Percentiles rank a stretch among this genome's conserved stretches.
Conservation (phyloP, 2,888 invertebrate genomes). For the Cataglyphis livida region DNA sequence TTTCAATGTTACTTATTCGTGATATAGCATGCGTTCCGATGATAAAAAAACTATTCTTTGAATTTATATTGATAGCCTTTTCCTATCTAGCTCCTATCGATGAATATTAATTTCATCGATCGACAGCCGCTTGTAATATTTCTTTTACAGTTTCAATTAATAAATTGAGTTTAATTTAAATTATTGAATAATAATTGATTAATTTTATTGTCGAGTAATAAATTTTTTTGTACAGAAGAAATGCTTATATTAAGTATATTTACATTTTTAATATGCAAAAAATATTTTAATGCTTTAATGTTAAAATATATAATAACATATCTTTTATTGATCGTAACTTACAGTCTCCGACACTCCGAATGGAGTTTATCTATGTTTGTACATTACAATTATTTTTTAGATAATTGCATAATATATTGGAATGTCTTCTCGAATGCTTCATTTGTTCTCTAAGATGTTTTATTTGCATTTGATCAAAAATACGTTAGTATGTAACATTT, state of each 20-base stretch:
- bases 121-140: background rate
- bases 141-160: background rate
- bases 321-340: background rate
- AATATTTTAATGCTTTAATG: background rate
- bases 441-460: background rate
- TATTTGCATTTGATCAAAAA: slow-evolving; percentile 15
- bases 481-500: background rate
- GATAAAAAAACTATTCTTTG: background rate
- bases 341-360: background rate
- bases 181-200: background rate
- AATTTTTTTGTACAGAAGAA: background rate
- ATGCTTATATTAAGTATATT: background rate
- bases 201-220: background rate
- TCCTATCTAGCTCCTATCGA: background rate
- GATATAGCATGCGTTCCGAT: background rate
- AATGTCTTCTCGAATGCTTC: background rate
- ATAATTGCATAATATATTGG: slow-evolving; percentile 30
- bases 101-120: background rate
- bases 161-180: background rate
- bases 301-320: background rate
- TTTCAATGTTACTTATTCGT: background rate
- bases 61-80: background rate
- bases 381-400: background rate
- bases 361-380: slow-evolving; percentile 14
- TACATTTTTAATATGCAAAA: background rate